phyloP scores from a whole-genome alignment of 2,797 vertebrate species.

The Scolopax bukidnonensis region DNA sequence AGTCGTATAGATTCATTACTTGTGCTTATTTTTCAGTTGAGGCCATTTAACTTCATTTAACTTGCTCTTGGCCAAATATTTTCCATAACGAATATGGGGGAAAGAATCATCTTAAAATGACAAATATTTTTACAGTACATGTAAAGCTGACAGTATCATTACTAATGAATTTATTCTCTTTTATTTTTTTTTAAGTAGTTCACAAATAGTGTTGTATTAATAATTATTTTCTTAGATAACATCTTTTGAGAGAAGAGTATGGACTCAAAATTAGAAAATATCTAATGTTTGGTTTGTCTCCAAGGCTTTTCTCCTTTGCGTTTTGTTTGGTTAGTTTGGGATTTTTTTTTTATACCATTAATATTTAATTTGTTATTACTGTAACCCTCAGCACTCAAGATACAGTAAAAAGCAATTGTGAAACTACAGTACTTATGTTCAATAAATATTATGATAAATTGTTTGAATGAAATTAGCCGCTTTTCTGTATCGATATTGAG shows the following conservation, averaged over 20 bases:
- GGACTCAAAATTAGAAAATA: neutral
- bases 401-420: neutral
- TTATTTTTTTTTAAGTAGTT: neutral
- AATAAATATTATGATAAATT: neutral
- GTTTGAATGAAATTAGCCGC: neutral
- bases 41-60: neutral
- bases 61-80: neutral
- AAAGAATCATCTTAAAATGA: neutral
- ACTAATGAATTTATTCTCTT: neutral
- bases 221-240: neutral
- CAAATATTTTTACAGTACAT: neutral
- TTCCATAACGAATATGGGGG: neutral
- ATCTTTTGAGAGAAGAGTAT: neutral
- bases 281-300: accelerated
- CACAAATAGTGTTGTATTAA: neutral
- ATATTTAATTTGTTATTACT: neutral
- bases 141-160: neutral
- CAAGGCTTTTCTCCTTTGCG: neutral
- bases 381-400: neutral
- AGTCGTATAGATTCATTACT: neutral
- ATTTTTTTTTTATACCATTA: neutral
- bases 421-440: neutral
- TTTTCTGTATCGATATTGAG: neutral
- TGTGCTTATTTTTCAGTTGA: neutral
- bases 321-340: neutral